Evolutionary conservation across 2,797 vertebrate genomes (phyloP), one percentile per base, ranked within the genome.

Genomic region (Sardinella longiceps): DNA sequence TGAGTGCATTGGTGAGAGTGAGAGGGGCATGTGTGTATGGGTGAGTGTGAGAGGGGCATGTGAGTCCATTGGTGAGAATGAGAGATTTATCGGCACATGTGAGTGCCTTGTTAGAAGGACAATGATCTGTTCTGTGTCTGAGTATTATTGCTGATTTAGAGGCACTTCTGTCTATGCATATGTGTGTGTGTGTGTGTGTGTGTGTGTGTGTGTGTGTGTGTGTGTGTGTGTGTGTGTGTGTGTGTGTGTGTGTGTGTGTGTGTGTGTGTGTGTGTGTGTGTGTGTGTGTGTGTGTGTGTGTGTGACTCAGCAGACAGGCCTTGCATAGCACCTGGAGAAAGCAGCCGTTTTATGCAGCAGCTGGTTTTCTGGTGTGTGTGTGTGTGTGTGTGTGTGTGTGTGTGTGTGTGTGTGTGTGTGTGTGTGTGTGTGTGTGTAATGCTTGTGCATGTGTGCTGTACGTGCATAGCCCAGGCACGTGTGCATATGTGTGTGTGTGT

Each of bases 261-360:
- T 30, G 66, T 50, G 63, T 84, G 74, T 46, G 77, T 84, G 56
- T 84, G 51, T 63, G 81, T 81, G 80, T 80, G 50, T 80, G 43
- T 63, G 63, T 20, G 37, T 33, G 80, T 5, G 80, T 53, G 80
- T 20, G 80, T 37, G 28, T 37, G 81, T 53, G 51, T 3, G 81
- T 37, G 30, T 39, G 81, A 70, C 63, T 70, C 63, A 70, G 63
- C 11, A 12, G 14, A 45, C 43, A 82, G 30, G 33, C 30, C 33
- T 9, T 28, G 81, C 18, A 25, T 18, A 66, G 63, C 91, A 92
- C 91, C 93, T 94, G 90, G 85, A 90, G 85, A 88, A 88, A 93
- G 93, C 93, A 93, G 92, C 91, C 89, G 89, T 81, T 82, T 82
- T 51, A 77, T 82, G 87, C 90, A 91, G 92, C 92, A 70, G 63